A percentile compares a stretch with the other conserved stretches of the same genome.
Evolutionary conservation across 2,113 vertebrate species (phyloP).

Genomic region (Clinocottus analis): DNA sequence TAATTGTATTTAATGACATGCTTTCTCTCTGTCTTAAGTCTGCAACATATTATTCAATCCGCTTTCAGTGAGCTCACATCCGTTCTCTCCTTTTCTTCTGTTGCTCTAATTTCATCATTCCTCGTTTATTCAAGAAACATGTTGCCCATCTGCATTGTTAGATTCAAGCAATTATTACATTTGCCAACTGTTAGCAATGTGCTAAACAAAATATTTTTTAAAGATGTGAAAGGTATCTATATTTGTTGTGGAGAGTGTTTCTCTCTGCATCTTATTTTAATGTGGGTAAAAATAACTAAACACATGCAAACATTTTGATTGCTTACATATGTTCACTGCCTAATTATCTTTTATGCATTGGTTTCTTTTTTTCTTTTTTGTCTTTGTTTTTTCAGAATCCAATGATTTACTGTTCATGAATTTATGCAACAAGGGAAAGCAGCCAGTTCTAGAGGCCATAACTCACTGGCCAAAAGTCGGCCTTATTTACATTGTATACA

Average conservation of each 20-base stretch:
- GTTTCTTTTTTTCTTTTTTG: conserved; percentile 69
- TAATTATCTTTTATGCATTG: conserved; percentile 81
- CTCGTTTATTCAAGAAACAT: not conserved
- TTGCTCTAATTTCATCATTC: not conserved
- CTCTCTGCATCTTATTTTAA: conserved; percentile 24
- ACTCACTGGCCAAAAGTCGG: conserved; percentile 80
- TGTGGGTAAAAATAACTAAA: conserved; percentile 64
- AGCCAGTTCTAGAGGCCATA: conserved; percentile 78
- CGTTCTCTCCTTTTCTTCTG: not conserved
- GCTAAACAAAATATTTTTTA: conserved; percentile 8
- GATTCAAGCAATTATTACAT: conserved; percentile 3
- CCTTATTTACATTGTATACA: conserved; percentile 83
- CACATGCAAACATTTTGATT: conserved; percentile 71
- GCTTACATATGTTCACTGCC: conserved; percentile 72
- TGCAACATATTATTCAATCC: not conserved
- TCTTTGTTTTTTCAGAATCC: conserved; percentile 66
- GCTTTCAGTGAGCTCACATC: not conserved
- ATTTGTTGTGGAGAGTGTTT: conserved; percentile 26
- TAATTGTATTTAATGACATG: not conserved
- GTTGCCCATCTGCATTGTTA: conserved; percentile 17
- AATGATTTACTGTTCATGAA: conserved; percentile 83
- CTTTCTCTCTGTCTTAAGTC: not conserved
- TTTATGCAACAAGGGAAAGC: conserved; percentile 80
- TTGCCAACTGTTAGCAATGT: conserved; percentile 5
- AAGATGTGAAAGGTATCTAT: conserved; percentile 25